A percentile compares a stretch with the other conserved stretches of the same genome.
Conservation (phyloP, 1,140 invertebrate genomes). For the Elysia chlorotica region DNA sequence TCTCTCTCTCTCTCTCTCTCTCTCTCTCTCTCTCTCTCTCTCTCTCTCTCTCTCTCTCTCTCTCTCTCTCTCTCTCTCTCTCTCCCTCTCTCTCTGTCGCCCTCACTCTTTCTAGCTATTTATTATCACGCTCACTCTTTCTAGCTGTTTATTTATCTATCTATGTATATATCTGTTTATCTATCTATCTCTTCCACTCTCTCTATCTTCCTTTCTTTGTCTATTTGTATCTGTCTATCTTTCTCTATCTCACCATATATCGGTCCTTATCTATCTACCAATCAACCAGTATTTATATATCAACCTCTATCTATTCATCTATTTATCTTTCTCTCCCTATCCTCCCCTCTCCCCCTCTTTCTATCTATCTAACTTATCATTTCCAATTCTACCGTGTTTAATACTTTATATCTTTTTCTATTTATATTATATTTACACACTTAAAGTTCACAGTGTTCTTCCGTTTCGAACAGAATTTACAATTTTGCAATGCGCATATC, state of each 20-base stretch:
- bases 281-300: not conserved
- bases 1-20: not conserved
- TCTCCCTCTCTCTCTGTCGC: not conserved
- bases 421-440: no score
- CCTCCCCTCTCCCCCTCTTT: not conserved
- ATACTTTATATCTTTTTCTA: no score
- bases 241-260: no score
- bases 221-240: no score
- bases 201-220: no score
- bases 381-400: no score
- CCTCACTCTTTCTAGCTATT: not conserved
- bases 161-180: not conserved
- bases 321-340: slow-evolving; percentile 3
- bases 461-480: no score
- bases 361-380: slow-evolving; percentile 1
- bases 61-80: slow-evolving; percentile 17
- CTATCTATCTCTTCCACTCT: not conserved
- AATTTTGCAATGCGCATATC: no score
- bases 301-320: not conserved
- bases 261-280: not conserved
- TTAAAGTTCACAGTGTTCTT: no score
- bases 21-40: not conserved
- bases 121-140: not conserved
- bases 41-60: slow-evolving; percentile 7
- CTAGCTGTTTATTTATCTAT: not conserved